Evolutionary conservation across 2,797 vertebrate genomes (phyloP), one percentile per base, ranked within the genome.

Genomic region (Coracias cyanogaster): DNA sequence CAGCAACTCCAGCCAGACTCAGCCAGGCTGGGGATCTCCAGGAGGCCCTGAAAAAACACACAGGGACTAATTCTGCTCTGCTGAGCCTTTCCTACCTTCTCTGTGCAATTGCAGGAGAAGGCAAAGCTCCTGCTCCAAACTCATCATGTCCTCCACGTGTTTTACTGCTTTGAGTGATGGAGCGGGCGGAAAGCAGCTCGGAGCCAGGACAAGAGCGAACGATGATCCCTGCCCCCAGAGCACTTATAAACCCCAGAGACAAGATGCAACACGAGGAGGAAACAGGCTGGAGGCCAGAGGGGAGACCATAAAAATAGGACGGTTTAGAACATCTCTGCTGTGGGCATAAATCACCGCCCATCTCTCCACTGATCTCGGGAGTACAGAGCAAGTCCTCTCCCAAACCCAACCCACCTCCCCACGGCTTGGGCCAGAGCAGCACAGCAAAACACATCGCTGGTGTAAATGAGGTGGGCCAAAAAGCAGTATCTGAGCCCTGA

Each of bases 231-330:
- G 87, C 95, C 91, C 94, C 76, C 85, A 48, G 89, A 94, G 69
- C 20, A 2, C 85, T 35, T 55, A 41, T 4, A 41, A 72, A 76
- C 49, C 58, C 31, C 2, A 35, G 43, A 84, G 90, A 88, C 94
- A 96, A 96, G 96, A 93, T 35, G 71, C 13, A 82, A 96, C 96
- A 96, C 0, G 90, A 95, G 88, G 86, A 92, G 86, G 94, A 95
- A 96, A 37, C 86, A 74, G 86, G 93, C 96, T 66, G 87, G 62
- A 14, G 69, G 92, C 94, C 61, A 4, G 93, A 82, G 94, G 89
- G 87, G 91, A 81, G 82, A 69, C 94, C 90, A 88, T 86, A 90
- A 97, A 96, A 90, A 28, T 35, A 55, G 82, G 85, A 71, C 80
- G 82, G 2, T 92, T 93, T 29, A 73, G 89, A 94, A 71, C 2